A percentile compares a stretch with the other conserved stretches of the same genome.
phyloP scores from a whole-genome alignment of 2,797 vertebrate species.

The Trichosurus vulpecula region DNA sequence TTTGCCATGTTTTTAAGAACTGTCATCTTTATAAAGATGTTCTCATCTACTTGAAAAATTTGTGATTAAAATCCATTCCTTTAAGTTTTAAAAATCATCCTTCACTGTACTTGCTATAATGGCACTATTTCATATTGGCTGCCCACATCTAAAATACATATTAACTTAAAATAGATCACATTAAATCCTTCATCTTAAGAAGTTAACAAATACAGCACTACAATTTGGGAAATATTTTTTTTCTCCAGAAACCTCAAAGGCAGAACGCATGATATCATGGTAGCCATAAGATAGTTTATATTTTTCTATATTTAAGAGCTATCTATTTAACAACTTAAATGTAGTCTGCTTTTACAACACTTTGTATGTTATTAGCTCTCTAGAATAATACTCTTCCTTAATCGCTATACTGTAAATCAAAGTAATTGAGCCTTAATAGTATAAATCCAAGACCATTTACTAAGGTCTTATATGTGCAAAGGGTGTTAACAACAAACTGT shows the following conservation, averaged over 20 bases:
- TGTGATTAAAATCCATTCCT: slow-evolving; percentile 1
- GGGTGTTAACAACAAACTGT: background rate
- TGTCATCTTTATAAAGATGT: slow-evolving; percentile 54
- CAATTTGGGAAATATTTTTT: background rate
- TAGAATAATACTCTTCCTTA: too few species aligned
- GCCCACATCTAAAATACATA: background rate
- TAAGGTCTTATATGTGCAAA: too few species aligned
- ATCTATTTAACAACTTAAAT: too few species aligned
- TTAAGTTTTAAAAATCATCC: slow-evolving; percentile 46
- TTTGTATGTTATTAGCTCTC: too few species aligned
- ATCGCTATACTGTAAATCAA: too few species aligned
- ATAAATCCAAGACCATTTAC: too few species aligned
- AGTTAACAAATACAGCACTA: background rate
- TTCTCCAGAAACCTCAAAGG: background rate
- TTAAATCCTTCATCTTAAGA: slow-evolving; percentile 3
- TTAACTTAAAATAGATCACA: too few species aligned
- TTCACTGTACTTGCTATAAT: slow-evolving; percentile 15
- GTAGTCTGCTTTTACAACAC: too few species aligned
- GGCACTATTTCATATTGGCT: background rate
- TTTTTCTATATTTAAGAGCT: background rate
- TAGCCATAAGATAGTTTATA: background rate
- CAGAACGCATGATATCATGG: background rate
- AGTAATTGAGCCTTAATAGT: slow-evolving; percentile 18
- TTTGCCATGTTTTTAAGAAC: too few species aligned
- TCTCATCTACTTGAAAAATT: slow-evolving; percentile 65